Percentiles rank a stretch among this genome's conserved stretches.
These are phyloP conservation scores for Drosophila ogumai DNA, from an alignment of 1,140 invertebrate genomes.

Conservation along the genomic window DNA sequence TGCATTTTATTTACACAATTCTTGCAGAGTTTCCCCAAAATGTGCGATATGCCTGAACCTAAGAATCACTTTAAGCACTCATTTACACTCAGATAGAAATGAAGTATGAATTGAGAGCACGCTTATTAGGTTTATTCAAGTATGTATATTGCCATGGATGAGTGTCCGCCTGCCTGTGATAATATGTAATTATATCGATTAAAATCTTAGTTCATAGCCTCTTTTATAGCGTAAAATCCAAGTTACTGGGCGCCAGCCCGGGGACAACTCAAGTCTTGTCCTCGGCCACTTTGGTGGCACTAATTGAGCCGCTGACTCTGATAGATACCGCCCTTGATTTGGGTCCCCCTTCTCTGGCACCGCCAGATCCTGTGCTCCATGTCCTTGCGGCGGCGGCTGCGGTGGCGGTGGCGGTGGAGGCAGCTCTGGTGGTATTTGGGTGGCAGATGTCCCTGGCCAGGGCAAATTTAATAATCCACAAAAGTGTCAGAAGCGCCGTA, in stretches of 20 bases:
- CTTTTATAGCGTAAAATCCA: constrained; percentile 24
- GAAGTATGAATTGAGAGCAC: constrained; percentile 9
- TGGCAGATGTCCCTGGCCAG: constrained; percentile 57
- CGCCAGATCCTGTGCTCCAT: constrained; percentile 4
- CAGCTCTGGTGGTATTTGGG: constrained; percentile 23
- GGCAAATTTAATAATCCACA: constrained; percentile 81
- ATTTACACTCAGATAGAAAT: constrained; percentile 32
- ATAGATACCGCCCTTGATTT: constrained; percentile 18
- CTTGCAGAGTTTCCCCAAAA: constrained; percentile 18
- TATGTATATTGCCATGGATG: constrained; percentile 15
- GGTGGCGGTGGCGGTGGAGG: not conserved
- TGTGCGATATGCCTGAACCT: constrained; percentile 38
- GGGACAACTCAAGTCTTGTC: constrained; percentile 67
- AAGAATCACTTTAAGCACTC: constrained; percentile 23
- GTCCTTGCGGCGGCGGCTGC: constrained; percentile 18
- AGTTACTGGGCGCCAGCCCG: not conserved
- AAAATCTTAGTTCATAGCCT: constrained; percentile 39
- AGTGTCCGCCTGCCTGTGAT: constrained; percentile 2
- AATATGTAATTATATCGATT: constrained; percentile 32
- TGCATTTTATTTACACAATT: constrained; percentile 60
- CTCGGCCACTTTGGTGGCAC: constrained; percentile 75
- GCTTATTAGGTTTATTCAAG: constrained; percentile 1
- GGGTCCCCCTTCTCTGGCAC: constrained; percentile 22
- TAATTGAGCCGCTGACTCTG: constrained; percentile 68
- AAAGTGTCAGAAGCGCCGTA: constrained; percentile 74